A percentile compares a stretch with the other conserved stretches of the same genome.
Conservation (phyloP, 2,797 vertebrate genomes). For the Pantherophis alleghaniensis region DNA sequence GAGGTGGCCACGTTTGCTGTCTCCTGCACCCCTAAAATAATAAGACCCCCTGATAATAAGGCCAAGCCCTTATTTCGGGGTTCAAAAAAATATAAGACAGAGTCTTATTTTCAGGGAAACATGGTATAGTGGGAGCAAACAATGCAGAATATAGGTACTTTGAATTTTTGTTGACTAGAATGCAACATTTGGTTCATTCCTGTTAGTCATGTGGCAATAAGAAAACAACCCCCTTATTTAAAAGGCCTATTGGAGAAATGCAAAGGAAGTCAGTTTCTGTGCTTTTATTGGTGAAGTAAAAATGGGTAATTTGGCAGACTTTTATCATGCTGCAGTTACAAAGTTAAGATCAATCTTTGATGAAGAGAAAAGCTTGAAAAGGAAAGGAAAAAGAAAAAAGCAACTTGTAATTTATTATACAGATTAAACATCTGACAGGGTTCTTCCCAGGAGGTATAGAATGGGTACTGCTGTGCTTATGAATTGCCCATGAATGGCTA, state of each 20-base stretch:
- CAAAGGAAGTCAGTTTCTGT: not conserved
- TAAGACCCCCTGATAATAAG: too few relatives aligned
- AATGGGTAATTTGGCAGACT: not conserved
- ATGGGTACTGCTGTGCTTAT: slow-evolving; percentile 23
- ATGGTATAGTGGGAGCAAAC: not conserved
- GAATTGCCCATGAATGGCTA: slow-evolving; percentile 38
- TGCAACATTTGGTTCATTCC: not conserved
- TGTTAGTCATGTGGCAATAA: not conserved
- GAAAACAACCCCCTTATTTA: not conserved
- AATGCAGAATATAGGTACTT: not conserved
- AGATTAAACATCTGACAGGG: slow-evolving; percentile 36
- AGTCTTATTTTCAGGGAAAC: too few relatives aligned
- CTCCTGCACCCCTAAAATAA: too few relatives aligned
- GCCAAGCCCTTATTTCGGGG: too few relatives aligned
- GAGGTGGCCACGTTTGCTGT: too few relatives aligned
- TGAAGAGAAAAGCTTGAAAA: not conserved
- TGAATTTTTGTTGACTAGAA: not conserved
- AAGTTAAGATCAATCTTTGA: slow-evolving; percentile 42
- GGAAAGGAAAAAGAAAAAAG: not conserved
- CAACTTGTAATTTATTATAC: slow-evolving; percentile 28
- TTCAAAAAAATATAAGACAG: too few relatives aligned
- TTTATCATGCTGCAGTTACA: not conserved
- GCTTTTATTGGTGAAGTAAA: not conserved
- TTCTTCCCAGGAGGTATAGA: slow-evolving; percentile 16
- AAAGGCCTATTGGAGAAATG: not conserved